Evolutionary conservation across 2,113 vertebrate genomes (phyloP).

Genomic region (Sceloporus tristichus): DNA sequence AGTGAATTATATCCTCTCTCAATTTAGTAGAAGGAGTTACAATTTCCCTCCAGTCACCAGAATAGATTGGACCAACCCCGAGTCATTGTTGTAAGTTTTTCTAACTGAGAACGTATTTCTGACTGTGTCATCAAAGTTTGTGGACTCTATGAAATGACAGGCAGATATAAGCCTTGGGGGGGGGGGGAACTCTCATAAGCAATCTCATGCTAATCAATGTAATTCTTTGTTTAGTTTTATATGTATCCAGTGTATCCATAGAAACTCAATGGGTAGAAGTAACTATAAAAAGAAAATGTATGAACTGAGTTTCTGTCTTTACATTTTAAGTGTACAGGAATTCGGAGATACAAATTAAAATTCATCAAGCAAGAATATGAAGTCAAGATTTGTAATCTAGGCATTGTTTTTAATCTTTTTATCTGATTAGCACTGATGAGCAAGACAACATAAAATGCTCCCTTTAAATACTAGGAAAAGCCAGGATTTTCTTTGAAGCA

Average conservation of each 20-base stretch:
- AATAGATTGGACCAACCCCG: neutral
- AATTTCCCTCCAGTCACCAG: neutral
- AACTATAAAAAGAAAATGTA: constrained; percentile 31
- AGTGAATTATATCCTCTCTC: neutral
- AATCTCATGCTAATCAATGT: neutral
- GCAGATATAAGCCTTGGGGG: constrained; percentile 9
- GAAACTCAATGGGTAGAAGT: constrained; percentile 40
- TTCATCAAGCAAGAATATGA: constrained; percentile 49
- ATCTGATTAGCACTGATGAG: constrained; percentile 54
- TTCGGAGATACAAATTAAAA: constrained; percentile 63
- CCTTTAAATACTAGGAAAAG: constrained; percentile 48
- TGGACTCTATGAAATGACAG: constrained; percentile 1
- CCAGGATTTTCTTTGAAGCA: constrained; percentile 42
- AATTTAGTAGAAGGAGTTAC: neutral
- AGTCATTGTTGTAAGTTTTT: constrained; percentile 2
- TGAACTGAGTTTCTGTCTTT: constrained; percentile 55
- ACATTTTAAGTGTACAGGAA: constrained; percentile 39
- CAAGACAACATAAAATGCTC: constrained; percentile 48
- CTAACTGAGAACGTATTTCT: constrained; percentile 1
- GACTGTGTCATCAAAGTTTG: neutral
- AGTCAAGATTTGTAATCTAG: constrained; percentile 32
- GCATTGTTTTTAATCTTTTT: constrained; percentile 58
- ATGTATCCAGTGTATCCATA: constrained; percentile 37
- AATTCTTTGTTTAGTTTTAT: constrained; percentile 43
- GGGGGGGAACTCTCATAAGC: neutral